These are phyloP conservation scores for Tromatobia lineatoria DNA, from an alignment of 2,888 invertebrate genomes.

Conservation along the genomic window DNA sequence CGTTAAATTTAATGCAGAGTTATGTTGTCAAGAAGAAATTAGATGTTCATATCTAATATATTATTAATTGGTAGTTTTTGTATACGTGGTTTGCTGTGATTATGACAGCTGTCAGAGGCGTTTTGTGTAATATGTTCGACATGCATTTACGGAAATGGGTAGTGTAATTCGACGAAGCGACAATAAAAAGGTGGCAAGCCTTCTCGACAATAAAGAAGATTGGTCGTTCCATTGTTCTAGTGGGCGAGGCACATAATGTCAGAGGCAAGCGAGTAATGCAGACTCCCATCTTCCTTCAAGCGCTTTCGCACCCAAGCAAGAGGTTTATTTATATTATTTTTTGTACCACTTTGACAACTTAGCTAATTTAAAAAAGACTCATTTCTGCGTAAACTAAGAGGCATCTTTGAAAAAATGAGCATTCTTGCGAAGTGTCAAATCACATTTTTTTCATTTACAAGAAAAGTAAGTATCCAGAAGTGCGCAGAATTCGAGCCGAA, in stretches of 20 bases:
- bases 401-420: not conserved
- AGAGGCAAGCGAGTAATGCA: constrained; percentile 37
- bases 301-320: constrained; percentile 40
- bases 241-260: constrained; percentile 57
- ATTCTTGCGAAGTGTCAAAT: too few relatives aligned
- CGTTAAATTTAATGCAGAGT: not conserved
- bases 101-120: not conserved
- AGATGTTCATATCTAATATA: constrained; percentile 30
- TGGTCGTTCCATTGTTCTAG: constrained; percentile 60
- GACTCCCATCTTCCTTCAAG: constrained; percentile 13
- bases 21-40: constrained; percentile 37
- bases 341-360: constrained; percentile 44
- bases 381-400: constrained; percentile 15
- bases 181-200: constrained; percentile 54
- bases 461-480: too few relatives aligned
- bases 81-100: not conserved
- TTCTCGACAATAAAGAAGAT: constrained; percentile 60
- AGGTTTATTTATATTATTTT: constrained; percentile 42
- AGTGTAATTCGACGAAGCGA: constrained; percentile 36
- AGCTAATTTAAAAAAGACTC: constrained; percentile 42
- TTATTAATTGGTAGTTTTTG: constrained; percentile 25
- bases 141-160: constrained; percentile 3
- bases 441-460: too few relatives aligned
- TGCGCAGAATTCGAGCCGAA: too few relatives aligned
- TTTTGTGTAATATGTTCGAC: constrained; percentile 37